phyloP scores from a whole-genome alignment of 2,888 invertebrate genomes.

The Brachyptera putata region DNA sequence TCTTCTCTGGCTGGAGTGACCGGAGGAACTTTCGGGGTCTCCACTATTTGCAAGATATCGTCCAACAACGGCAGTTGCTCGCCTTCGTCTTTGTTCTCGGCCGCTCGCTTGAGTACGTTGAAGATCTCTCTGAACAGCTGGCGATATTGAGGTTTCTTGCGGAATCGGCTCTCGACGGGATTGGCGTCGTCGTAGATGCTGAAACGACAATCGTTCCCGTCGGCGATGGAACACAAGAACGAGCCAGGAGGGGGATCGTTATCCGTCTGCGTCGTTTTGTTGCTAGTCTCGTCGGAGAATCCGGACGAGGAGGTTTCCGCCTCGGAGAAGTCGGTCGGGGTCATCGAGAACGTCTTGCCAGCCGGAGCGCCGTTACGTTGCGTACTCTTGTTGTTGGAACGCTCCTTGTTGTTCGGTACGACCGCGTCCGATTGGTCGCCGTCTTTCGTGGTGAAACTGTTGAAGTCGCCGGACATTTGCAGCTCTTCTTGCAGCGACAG shows the following conservation, averaged over 20 bases:
- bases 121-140: slow-evolving; percentile 81
- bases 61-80: slow-evolving; percentile 69
- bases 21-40: slow-evolving; percentile 57
- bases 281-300: slow-evolving; percentile 78
- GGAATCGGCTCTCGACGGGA: slow-evolving; percentile 75
- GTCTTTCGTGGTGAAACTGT: slow-evolving; percentile 48
- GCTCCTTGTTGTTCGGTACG: slow-evolving; percentile 33
- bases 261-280: slow-evolving; percentile 79
- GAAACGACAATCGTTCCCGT: slow-evolving; percentile 80
- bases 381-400: slow-evolving; percentile 49
- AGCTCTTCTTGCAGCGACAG: slow-evolving; percentile 66
- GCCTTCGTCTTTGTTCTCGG: slow-evolving; percentile 76
- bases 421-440: slow-evolving; percentile 29
- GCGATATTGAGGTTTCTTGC: slow-evolving; percentile 75
- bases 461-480: slow-evolving; percentile 69
- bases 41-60: slow-evolving; percentile 50
- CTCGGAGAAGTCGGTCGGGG: slow-evolving; percentile 78
- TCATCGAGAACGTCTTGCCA: slow-evolving; percentile 54
- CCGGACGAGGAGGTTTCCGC: slow-evolving; percentile 82
- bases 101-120: slow-evolving; percentile 75
- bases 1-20: slow-evolving; percentile 65
- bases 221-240: slow-evolving; percentile 77
- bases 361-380: slow-evolving; percentile 39
- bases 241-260: slow-evolving; percentile 66
- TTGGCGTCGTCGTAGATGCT: slow-evolving; percentile 76